phyloP scores from a whole-genome alignment of 2,888 invertebrate species.

The Frankliniella fusca region DNA sequence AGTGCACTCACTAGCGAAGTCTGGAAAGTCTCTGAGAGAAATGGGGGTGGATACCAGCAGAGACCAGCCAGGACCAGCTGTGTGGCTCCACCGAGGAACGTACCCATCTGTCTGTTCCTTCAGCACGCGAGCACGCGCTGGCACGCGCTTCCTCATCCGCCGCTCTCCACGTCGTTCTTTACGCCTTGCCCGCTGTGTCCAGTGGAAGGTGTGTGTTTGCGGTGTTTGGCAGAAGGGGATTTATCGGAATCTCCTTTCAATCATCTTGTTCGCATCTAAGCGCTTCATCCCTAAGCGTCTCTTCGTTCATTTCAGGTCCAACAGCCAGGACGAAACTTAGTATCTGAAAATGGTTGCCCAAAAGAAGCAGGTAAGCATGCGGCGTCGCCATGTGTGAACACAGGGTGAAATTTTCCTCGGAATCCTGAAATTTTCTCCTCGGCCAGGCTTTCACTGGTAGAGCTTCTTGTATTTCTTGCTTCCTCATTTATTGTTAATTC shows the following conservation, averaged over 20 bases:
- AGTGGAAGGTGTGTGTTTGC: slow-evolving; percentile 12
- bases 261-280: too few relatives aligned
- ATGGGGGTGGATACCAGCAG: too few relatives aligned
- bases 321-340: neutral
- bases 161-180: neutral
- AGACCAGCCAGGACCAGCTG: too few relatives aligned
- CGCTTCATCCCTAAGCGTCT: neutral
- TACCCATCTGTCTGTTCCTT: too few relatives aligned
- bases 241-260: too few relatives aligned
- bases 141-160: neutral
- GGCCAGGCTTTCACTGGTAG: slow-evolving; percentile 26
- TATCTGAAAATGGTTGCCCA: slow-evolving; percentile 70
- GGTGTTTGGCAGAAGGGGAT: too few relatives aligned
- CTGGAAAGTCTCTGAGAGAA: too few relatives aligned
- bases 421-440: neutral
- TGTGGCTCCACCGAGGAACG: too few relatives aligned
- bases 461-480: neutral
- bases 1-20: too few relatives aligned
- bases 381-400: slow-evolving; percentile 2
- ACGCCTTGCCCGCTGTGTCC: neutral
- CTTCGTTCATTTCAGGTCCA: neutral
- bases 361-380: slow-evolving; percentile 70
- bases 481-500: neutral
- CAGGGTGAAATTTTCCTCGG: neutral
- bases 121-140: too few relatives aligned